Conservation (phyloP, 2,797 vertebrate species). For the Gymnothorax reevesii region DNA sequence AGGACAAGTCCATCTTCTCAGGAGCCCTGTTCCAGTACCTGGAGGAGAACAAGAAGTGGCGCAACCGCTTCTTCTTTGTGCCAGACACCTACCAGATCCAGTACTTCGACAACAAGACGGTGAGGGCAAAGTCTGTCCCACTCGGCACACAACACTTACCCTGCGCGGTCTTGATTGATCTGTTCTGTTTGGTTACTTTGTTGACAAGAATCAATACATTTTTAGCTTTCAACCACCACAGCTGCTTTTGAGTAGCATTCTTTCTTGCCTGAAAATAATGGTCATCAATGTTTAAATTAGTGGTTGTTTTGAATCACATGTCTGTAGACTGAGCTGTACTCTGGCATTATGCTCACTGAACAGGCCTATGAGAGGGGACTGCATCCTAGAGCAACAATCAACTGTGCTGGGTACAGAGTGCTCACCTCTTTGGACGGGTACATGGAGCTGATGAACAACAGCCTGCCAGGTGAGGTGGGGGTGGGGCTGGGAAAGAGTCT, state of each 20-base stretch:
- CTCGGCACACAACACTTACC: not conserved
- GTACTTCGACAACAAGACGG: slow-evolving; percentile 85
- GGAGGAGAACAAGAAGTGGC: slow-evolving; percentile 93
- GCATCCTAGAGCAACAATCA: slow-evolving; percentile 79
- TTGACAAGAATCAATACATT: not conserved
- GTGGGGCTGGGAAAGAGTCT: not conserved
- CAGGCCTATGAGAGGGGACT: slow-evolving; percentile 83
- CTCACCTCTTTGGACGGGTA: slow-evolving; percentile 90
- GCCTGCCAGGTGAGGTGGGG: slow-evolving; percentile 78
- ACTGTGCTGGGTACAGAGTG: slow-evolving; percentile 88
- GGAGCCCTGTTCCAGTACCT: slow-evolving; percentile 89
- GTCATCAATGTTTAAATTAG: not conserved
- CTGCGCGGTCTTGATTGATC: not conserved
- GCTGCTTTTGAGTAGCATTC: not conserved
- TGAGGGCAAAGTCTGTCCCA: slow-evolving; percentile 58
- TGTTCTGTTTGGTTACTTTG: not conserved
- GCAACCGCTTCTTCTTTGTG: slow-evolving; percentile 85
- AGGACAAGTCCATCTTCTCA: slow-evolving; percentile 88
- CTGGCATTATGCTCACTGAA: slow-evolving; percentile 15
- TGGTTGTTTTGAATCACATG: not conserved
- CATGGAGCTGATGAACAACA: slow-evolving; percentile 80
- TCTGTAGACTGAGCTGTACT: not conserved
- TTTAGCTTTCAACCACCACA: not conserved
- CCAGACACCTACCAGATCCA: slow-evolving; percentile 85
- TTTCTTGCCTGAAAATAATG: not conserved